Evolutionary conservation across 2,888 invertebrate genomes (phyloP).

Genomic region (Cacoxenus indagator): DNA sequence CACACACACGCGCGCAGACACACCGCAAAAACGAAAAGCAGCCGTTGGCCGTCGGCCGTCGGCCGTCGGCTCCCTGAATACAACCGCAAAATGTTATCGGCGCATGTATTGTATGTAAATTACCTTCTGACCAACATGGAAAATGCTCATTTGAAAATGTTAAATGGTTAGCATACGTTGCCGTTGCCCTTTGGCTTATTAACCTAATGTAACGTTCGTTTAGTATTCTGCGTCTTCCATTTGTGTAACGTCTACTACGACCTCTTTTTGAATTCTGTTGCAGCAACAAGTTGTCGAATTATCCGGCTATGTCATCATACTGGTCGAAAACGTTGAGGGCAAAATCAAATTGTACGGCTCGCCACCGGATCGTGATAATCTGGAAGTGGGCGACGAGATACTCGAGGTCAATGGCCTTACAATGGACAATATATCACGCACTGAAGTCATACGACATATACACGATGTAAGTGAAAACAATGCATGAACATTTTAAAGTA

Average conservation of each 20-base stretch:
- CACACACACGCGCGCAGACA: not conserved
- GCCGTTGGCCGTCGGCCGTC: not conserved
- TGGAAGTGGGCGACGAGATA: slow-evolving; percentile 97
- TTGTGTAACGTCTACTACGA: no score
- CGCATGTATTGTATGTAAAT: slow-evolving; percentile 53
- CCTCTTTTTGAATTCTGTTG: slow-evolving; percentile 15
- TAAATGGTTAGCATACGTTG: not conserved
- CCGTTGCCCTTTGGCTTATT: no score
- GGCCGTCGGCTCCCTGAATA: not conserved
- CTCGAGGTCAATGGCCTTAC: slow-evolving; percentile 96
- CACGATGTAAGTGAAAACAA: slow-evolving; percentile 82
- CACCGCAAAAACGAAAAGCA: no score
- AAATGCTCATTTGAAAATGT: slow-evolving; percentile 1
- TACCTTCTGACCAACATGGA: slow-evolving; percentile 44
- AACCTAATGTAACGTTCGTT: no score
- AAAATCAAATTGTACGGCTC: slow-evolving; percentile 94
- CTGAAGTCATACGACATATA: slow-evolving; percentile 93
- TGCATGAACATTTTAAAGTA: not conserved
- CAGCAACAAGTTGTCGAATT: slow-evolving; percentile 82
- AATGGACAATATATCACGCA: slow-evolving; percentile 90
- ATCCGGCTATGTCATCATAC: slow-evolving; percentile 94
- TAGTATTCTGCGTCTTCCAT: not conserved
- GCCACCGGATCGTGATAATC: slow-evolving; percentile 91
- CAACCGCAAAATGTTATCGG: not conserved
- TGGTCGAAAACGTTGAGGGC: slow-evolving; percentile 94